These are phyloP conservation scores for Ciconia stormi DNA, from an alignment of 2,113 vertebrate genomes.

Conservation along the genomic window DNA sequence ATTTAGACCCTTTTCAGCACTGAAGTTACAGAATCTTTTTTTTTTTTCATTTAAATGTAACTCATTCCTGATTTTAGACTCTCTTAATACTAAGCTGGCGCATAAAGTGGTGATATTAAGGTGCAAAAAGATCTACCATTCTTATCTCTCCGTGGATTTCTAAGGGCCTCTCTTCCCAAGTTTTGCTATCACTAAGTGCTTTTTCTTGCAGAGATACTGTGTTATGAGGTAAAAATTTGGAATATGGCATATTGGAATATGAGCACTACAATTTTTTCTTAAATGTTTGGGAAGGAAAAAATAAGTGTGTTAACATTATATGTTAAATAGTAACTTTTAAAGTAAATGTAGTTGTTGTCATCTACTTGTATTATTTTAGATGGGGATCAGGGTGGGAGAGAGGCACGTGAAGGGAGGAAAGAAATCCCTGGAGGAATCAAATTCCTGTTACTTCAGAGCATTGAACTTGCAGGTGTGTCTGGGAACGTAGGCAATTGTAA, in stretches of 20 bases:
- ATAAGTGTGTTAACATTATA: not conserved
- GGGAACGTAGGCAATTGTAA: not conserved
- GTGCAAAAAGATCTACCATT: not conserved
- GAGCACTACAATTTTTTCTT: not conserved
- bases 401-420: not conserved
- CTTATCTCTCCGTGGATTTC: not conserved
- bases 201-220: not conserved
- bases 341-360: not conserved
- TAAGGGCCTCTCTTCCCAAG: not conserved
- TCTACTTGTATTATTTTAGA: not conserved
- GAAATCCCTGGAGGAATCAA: not conserved
- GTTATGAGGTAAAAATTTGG: not conserved
- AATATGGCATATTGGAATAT: not conserved
- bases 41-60: not conserved
- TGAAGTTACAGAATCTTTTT: not conserved
- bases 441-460: not conserved
- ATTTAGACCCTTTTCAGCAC: not conserved
- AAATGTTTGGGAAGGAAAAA: not conserved
- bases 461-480: not conserved
- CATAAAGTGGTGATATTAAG: not conserved
- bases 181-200: not conserved
- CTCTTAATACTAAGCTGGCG: not conserved
- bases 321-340: not conserved
- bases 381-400: not conserved
- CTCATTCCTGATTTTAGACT: not conserved